These are phyloP conservation scores for Diploscapter pachys DNA, from an alignment of 1,140 invertebrate species.

Conservation along the genomic window DNA sequence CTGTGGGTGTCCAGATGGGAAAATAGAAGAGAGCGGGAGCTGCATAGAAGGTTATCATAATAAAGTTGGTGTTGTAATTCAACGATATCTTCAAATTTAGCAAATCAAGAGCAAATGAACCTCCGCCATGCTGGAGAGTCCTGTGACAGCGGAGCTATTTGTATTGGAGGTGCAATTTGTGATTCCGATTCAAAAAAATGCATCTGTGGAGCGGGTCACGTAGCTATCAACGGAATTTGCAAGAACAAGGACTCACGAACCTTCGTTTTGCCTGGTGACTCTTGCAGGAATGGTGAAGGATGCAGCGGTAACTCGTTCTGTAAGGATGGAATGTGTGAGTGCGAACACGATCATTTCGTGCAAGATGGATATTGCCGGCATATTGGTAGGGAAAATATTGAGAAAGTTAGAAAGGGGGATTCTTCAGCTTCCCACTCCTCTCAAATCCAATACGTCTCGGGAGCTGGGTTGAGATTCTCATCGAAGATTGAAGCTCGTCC, in stretches of 20 bases:
- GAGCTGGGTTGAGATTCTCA: slow-evolving; percentile 22
- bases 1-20: too few species aligned
- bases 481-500: slow-evolving; percentile 7
- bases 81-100: too few species aligned
- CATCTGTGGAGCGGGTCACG: slow-evolving; percentile 42
- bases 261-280: slow-evolving; percentile 29
- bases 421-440: slow-evolving; percentile 15
- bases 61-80: too few species aligned
- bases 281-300: slow-evolving; percentile 18
- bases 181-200: slow-evolving; percentile 37
- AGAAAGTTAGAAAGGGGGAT: neutral
- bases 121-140: slow-evolving; percentile 38
- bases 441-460: slow-evolving; percentile 6
- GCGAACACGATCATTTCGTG: slow-evolving; percentile 23
- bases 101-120: neutral
- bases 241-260: slow-evolving; percentile 26
- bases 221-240: slow-evolving; percentile 32
- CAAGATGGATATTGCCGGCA: slow-evolving; percentile 40
- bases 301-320: slow-evolving; percentile 32
- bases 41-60: too few species aligned
- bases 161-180: slow-evolving; percentile 45
- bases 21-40: too few species aligned
- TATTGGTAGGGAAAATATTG: slow-evolving; percentile 10
- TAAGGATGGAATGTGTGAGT: slow-evolving; percentile 30
- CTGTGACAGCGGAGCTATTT: slow-evolving; percentile 39